Base-by-base conservation (phyloP, 2,113 vertebrate species). In the Galemys pyrenaicus region DNA sequence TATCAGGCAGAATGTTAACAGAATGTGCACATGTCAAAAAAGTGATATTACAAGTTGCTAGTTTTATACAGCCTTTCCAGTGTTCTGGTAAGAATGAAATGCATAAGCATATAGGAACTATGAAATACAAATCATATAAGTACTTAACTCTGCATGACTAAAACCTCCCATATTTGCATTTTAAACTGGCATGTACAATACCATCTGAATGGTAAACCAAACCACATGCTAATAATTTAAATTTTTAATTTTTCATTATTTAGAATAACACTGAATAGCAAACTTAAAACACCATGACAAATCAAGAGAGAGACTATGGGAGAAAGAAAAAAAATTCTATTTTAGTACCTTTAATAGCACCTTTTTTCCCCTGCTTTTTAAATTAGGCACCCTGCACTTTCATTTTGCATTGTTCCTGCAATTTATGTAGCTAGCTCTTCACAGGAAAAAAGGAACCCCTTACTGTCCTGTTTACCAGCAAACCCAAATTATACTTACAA, bases 231-330 rank as follows among this genome's bases (percentile, higher is more conserved):
- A 70, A 71, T 90, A 74, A 70, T 87, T 79, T 35, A 79, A 94
- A 82, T 11, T 20, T 78, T 94, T 56, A 91, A 85, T 51, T 58
- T 80, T 75, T n/a, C 0, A 65, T 92, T 35, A 85, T 10, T 81
- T 64, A 87, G 58, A 96, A 83, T 87, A 60, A 41, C 19, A 82
- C 82, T 92, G 73, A 39, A 71, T 30, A 95, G 35, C 58, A 71
- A 77, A 81, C 44, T 82, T 65, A 39, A 91, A 86, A 85, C 7
- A 80, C 9, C 19, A 46, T 24, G 67, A 83, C 58, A 93, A 82
- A 49, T 35, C 28, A 22, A 79, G 20, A 41, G 19, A 54, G 41
- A 84, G 62, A 75, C 39, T 22, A 35, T 15, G n/a, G 51, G 68
- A 64, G 4, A 92, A 80, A 84, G 9, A 6, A 85, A 35, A 91